Evolutionary conservation across 2,888 invertebrate species (phyloP), one percentile per base, ranked within the genome.

Genomic region (Napeogenes inachia): DNA sequence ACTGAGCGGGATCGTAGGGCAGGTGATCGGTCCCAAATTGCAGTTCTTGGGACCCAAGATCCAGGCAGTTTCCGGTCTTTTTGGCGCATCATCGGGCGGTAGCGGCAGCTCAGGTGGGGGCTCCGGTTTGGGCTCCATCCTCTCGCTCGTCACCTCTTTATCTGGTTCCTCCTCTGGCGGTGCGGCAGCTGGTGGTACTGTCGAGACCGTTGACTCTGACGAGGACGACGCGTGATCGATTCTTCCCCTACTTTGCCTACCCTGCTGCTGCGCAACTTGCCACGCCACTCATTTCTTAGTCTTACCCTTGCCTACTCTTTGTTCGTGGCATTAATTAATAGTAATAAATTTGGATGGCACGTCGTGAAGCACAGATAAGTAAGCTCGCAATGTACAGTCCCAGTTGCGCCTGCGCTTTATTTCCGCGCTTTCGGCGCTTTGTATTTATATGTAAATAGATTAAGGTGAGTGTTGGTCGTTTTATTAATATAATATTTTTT

Each of bases 1-100:
- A 53, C 87, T 95, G 64, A 93, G 92, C 67, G 92, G 93, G 32
- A 85, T 94, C 60, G 91, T 95, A 70, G 92, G 94, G 0, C 93
- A 94, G 67, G 93, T 94, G 54, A 92, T 95, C 63, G 93, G 94
- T 56, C 93, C 94, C 30, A 94, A 94, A 74, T 90, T 95, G 59
- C 93, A 94, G 71, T 86, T 94, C 21, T 90, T 95, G 55, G 94
- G 94, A 47, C 93, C 92, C 71, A 92, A 94, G 84, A 87, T 94
- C 70, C 91, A 93, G 80, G 80, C 92, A 69, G 82, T 85, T 77
- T 85, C 92, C 58, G 91, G 92, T 0, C 76, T 92, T 60, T 78
- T 91, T 64, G 92, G 93, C 57, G 93, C 92, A 32, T 61, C 91
- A 2, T 84, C 89, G 32, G 92, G 93, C 63, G 92, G 93, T 58